Conservation (phyloP, 2,888 invertebrate genomes). For the Drosophila birchii region DNA sequence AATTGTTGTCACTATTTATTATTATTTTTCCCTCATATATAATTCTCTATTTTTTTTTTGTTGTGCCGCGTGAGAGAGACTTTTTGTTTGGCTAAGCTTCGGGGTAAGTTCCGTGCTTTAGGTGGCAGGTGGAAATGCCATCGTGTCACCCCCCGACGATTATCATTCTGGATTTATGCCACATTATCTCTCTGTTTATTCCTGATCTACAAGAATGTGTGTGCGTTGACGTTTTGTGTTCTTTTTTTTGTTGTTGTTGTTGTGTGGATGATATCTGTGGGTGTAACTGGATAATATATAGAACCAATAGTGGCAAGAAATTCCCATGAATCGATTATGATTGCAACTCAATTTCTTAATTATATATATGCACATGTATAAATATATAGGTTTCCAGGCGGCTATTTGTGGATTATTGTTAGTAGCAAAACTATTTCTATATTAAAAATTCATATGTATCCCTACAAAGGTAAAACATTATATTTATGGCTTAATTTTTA, state of each 20-base stretch:
- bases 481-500: background rate
- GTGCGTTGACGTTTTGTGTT: slow-evolving; percentile 1
- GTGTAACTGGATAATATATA: slow-evolving; percentile 9
- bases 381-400: too few relatives aligned
- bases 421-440: background rate
- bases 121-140: slow-evolving; percentile 15
- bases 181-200: slow-evolving; percentile 35
- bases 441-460: background rate
- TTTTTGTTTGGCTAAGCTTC: slow-evolving; percentile 28
- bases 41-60: slow-evolving; percentile 10
- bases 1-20: background rate
- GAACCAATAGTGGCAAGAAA: background rate
- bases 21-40: background rate
- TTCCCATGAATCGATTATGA: slow-evolving; percentile 1
- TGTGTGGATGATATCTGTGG: background rate
- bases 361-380: background rate
- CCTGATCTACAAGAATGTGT: slow-evolving; percentile 19
- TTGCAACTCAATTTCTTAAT: background rate
- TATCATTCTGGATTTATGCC: slow-evolving; percentile 35
- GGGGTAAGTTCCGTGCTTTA: slow-evolving; percentile 23
- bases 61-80: slow-evolving; percentile 17
- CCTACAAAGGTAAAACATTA: background rate
- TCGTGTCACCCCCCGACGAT: background rate
- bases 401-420: background rate
- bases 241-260: background rate